Conservation (phyloP, 2,797 vertebrate species). For the Galaxias olidus region DNA sequence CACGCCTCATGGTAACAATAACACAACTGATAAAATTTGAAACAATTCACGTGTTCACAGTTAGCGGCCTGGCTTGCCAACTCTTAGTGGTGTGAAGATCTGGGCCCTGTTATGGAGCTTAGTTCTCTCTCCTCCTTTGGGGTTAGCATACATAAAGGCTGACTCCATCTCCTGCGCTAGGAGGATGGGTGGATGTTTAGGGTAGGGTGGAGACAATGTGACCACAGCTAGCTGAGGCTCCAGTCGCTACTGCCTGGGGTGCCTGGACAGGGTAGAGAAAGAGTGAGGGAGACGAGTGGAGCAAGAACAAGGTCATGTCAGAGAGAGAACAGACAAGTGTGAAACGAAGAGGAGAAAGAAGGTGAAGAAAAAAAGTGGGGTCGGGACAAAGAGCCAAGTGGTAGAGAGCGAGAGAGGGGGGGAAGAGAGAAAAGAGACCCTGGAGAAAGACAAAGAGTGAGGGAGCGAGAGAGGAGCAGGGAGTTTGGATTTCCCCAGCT, state of each 20-base stretch:
- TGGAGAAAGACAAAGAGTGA: neutral
- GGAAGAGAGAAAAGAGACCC: constrained; percentile 11
- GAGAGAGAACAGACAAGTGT: neutral
- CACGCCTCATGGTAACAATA: neutral
- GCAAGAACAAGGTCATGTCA: neutral
- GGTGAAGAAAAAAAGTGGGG: neutral
- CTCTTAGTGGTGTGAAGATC: neutral
- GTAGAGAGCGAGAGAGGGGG: too few relatives aligned
- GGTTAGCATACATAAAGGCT: constrained; percentile 32
- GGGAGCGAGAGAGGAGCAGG: constrained; percentile 27
- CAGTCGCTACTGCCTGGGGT: constrained; percentile 38
- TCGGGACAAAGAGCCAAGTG: too few relatives aligned
- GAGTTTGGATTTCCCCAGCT: constrained; percentile 56
- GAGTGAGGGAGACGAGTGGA: constrained; percentile 47
- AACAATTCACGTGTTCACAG: neutral
- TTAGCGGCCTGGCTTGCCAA: neutral
- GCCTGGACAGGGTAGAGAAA: constrained; percentile 25
- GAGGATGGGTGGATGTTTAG: constrained; percentile 23
- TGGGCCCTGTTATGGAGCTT: constrained; percentile 1
- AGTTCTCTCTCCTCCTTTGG: constrained; percentile 11
- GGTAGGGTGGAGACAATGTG: constrained; percentile 22
- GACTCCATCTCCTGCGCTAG: neutral
- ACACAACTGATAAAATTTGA: neutral
- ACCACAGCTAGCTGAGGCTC: constrained; percentile 22
- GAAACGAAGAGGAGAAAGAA: neutral